A percentile compares a stretch with the other conserved stretches of the same genome.
Evolutionary conservation across 2,797 vertebrate species (phyloP).

Genomic region (Linurgus olivaceus): DNA sequence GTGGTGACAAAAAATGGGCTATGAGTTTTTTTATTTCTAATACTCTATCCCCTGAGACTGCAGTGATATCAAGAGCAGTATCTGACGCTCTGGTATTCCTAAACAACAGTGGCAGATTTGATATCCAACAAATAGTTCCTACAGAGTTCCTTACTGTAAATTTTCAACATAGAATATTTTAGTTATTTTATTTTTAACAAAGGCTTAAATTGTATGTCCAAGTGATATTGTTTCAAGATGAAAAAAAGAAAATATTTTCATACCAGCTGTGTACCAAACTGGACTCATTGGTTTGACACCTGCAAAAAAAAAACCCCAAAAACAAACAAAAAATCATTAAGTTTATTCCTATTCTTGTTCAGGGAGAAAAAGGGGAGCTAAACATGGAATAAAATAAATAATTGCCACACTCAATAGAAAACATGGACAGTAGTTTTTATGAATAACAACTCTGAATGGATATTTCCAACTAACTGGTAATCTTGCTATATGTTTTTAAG

Average conservation of each 20-base stretch:
- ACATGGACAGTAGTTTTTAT: not conserved
- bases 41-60: not conserved
- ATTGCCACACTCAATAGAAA: not conserved
- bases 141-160: not conserved
- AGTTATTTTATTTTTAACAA: not conserved
- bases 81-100: not conserved
- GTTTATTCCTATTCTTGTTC: not conserved
- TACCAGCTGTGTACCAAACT: conserved; percentile 73
- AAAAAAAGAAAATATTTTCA: not conserved
- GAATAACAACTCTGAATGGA: not conserved
- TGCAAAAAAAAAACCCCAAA: conserved; percentile 13
- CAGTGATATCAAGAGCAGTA: not conserved
- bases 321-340: not conserved
- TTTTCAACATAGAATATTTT: not conserved
- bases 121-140: not conserved
- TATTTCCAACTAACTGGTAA: not conserved
- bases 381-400: not conserved
- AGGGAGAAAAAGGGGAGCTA: not conserved
- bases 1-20: not conserved
- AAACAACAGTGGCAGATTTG: not conserved
- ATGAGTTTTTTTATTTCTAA: not conserved
- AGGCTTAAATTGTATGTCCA: not conserved
- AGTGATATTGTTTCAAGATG: not conserved
- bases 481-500: not conserved
- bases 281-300: conserved; percentile 72